A percentile compares a stretch with the other conserved stretches of the same genome.
Conservation (phyloP, 2,888 invertebrate species). For the Eupelmus urozonus region DNA sequence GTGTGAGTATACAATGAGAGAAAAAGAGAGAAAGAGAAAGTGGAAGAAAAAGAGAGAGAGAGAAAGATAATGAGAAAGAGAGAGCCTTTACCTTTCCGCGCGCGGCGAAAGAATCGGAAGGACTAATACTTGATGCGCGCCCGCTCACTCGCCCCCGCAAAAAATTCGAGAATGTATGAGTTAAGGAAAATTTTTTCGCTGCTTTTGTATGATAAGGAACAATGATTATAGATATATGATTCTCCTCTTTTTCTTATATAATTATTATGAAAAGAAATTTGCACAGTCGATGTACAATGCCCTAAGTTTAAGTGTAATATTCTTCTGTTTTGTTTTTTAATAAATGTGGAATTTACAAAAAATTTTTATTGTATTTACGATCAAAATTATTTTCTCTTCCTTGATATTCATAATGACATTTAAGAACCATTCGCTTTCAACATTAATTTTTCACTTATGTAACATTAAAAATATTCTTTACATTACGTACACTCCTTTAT, state of each 20-base stretch:
- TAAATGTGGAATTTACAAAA: slow-evolving; percentile 58
- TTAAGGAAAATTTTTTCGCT: neutral
- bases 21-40: neutral
- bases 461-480: neutral
- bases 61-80: slow-evolving; percentile 6
- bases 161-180: slow-evolving; percentile 47
- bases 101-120: slow-evolving; percentile 4
- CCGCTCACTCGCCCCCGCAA: too few relatives aligned
- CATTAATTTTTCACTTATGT: too few relatives aligned
- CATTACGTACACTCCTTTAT: slow-evolving; percentile 17
- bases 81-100: slow-evolving; percentile 50
- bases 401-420: neutral
- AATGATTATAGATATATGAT: too few relatives aligned
- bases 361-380: neutral
- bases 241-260: slow-evolving; percentile 30
- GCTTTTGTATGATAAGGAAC: slow-evolving; percentile 48
- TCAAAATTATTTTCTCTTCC: neutral
- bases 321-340: slow-evolving; percentile 57
- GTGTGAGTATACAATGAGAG: too few relatives aligned
- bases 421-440: neutral
- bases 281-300: slow-evolving; percentile 53
- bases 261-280: slow-evolving; percentile 34
- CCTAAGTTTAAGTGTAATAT: slow-evolving; percentile 56
- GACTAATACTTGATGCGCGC: slow-evolving; percentile 1
- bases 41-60: neutral